Base-by-base conservation (phyloP, 1,140 invertebrate species). In the Drosophila serrata region DNA sequence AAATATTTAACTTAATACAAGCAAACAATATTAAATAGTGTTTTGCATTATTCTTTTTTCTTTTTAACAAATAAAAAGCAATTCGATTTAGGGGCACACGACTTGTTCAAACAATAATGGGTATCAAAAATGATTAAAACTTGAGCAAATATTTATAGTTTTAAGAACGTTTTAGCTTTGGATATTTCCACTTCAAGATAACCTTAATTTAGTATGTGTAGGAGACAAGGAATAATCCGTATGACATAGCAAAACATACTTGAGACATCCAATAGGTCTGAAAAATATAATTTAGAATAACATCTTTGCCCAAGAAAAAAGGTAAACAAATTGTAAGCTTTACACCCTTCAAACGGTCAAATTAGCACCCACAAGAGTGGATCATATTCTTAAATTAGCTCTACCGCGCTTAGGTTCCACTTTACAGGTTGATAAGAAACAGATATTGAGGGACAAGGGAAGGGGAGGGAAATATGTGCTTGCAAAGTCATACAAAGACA, bases 41-140 rank as follows among this genome's bases (percentile, higher is more conserved):
- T 46, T 46, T 49, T 49, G 6, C 13, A 8, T 24, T 43, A 27
- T 7, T 48, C 13, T 27, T 31, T n/a, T 3, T 6, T 24, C 39
- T 48, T 22, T 51, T 33, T 17, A 11, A 17, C 27, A 48, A 24
- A n/a, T 33, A 49, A 35, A 15, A 11, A 60, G 15, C 6, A 12
- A 35, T 42, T 57, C 22, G n/a, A 49, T 60, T 27, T 33, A 60
- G 19, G 27, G n/a, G 53, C 13, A 40, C n/a, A 59, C 35, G 55
- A 63, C n/a, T 40, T 40, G 24, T 58, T 31, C 6, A 58, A 63
- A 63, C 22, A 58, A 13, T 31, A n/a, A n/a, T 63, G 1, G 4
- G 0, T 13, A 40, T 40, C 8, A 6, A 31, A 9, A 27, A 17
- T 2, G n/a, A 40, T 37, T 24, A 40, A 40, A 63, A 40, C 57